Evolutionary conservation across 2,113 vertebrate genomes (phyloP).

Genomic region (Apeltes quadracus): DNA sequence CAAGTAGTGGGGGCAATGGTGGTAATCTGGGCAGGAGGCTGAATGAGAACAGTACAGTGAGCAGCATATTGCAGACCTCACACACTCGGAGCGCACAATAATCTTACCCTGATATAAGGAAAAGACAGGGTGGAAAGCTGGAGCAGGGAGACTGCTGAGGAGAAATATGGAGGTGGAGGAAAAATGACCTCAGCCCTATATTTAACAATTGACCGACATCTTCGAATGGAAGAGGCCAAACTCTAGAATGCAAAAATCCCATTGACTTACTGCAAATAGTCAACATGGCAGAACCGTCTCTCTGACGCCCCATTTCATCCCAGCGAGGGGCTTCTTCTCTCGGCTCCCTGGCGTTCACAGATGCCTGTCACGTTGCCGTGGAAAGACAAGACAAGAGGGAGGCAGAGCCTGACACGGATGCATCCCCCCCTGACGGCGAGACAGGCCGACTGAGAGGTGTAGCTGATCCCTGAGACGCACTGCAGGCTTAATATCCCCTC

Average conservation of each 20-base stretch:
- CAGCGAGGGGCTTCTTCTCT: constrained; percentile 40
- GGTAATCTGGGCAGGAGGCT: constrained; percentile 6
- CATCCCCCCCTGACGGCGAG: constrained; percentile 35
- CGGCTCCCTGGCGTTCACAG: constrained; percentile 48
- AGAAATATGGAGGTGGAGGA: neutral
- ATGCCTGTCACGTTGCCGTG: constrained; percentile 68
- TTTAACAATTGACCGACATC: constrained; percentile 21
- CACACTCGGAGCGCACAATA: neutral
- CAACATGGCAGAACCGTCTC: constrained; percentile 20
- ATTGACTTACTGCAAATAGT: constrained; percentile 6
- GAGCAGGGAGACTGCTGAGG: neutral
- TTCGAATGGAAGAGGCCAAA: neutral
- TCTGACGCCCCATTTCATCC: constrained; percentile 33
- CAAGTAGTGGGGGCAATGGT: neutral
- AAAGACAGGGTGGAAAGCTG: neutral
- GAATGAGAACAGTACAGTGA: constrained; percentile 1
- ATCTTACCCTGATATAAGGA: neutral
- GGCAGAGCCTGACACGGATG: constrained; percentile 56
- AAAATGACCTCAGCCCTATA: constrained; percentile 10
- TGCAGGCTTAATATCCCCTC: constrained; percentile 60
- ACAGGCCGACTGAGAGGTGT: constrained; percentile 63
- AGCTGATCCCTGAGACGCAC: constrained; percentile 66
- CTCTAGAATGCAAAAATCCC: constrained; percentile 5
- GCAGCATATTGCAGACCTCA: constrained; percentile 9
- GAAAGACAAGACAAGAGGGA: constrained; percentile 66